Evolutionary conservation across 30 jellyfish, hydroid and myxozoan species (phyloP), one percentile per base, ranked within the genome.

Genomic region (Aurelia aurita): DNA sequence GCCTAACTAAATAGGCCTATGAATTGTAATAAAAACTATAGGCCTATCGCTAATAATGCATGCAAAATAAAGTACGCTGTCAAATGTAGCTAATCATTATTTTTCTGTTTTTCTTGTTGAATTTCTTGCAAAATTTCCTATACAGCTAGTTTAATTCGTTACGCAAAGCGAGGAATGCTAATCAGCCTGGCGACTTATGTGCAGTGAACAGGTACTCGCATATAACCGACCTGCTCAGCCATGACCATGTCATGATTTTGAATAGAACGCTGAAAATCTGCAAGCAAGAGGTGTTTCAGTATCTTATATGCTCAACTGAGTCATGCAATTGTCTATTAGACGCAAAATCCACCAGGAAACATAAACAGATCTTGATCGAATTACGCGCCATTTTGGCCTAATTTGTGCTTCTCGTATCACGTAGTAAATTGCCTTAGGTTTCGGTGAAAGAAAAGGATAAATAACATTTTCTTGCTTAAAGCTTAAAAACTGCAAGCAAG

Each of bases 131-230:
- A 51, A 72, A 43, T 8, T 32, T 70, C 60, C 58, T 15, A 39
- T 82, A 77, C 91, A 73, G 91, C 91, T 82, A 80, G 90, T 47
- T 66, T 25, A 35, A 74, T 58, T 51, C 55, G 69, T 82, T 82
- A 82, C 91, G 91, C 91, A 51, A 82, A 82, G 57, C 88, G 12
- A 32, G 45, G 25, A 34, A 82, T 68, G 72, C 55, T 20, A 82
- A 53, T 53, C 57, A 82, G 91, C 60, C 64, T 11, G 67, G 71
- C 84, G 22, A 66, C 44, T 74, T 74, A 66, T 35, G 47, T 80
- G 82, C 81, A 82, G 47, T 35, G 84, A 45, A 47, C 91, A 32
- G 85, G 91, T 82, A 26, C 77, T 69, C 72, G 86, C 20, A 82
- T 82, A 58, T 20, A 35, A 61, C 23, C 29, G 14, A 25, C 47